Evolutionary conservation across 2,797 vertebrate species (phyloP).

Genomic region (Tarsius wallacei): DNA sequence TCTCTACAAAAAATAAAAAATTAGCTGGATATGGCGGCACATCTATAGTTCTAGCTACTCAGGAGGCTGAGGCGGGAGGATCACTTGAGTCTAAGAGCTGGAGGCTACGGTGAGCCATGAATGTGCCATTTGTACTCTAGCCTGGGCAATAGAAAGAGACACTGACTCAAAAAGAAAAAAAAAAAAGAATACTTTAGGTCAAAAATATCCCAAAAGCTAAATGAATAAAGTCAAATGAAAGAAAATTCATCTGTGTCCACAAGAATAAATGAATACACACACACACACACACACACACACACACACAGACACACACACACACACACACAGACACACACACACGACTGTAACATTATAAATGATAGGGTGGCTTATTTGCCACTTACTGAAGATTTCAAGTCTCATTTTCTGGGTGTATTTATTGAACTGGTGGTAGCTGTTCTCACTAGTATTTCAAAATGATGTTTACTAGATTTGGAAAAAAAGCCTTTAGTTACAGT

Average conservation of each 20-base stretch:
- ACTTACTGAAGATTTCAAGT: neutral
- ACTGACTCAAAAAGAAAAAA: too few relatives aligned
- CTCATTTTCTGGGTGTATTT: neutral
- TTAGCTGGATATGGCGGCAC: too few relatives aligned
- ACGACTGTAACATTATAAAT: neutral
- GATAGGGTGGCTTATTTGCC: neutral
- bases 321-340: neutral
- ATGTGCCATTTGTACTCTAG: too few relatives aligned
- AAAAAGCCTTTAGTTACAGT: neutral
- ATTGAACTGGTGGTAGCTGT: neutral
- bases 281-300: too few relatives aligned
- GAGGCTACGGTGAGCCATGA: too few relatives aligned
- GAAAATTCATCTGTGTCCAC: neutral
- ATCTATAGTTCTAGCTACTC: too few relatives aligned
- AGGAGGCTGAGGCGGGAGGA: too few relatives aligned
- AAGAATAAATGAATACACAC: neutral
- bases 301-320: neutral
- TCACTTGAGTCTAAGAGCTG: too few relatives aligned
- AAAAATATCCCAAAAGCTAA: neutral
- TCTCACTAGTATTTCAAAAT: neutral
- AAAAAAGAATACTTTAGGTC: neutral
- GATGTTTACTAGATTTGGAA: neutral
- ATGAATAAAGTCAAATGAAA: conserved; percentile 25
- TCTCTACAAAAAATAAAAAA: too few relatives aligned
- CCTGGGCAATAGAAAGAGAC: too few relatives aligned